phyloP scores from a whole-genome alignment of 2,113 vertebrate genomes.

The Dascyllus trimaculatus region DNA sequence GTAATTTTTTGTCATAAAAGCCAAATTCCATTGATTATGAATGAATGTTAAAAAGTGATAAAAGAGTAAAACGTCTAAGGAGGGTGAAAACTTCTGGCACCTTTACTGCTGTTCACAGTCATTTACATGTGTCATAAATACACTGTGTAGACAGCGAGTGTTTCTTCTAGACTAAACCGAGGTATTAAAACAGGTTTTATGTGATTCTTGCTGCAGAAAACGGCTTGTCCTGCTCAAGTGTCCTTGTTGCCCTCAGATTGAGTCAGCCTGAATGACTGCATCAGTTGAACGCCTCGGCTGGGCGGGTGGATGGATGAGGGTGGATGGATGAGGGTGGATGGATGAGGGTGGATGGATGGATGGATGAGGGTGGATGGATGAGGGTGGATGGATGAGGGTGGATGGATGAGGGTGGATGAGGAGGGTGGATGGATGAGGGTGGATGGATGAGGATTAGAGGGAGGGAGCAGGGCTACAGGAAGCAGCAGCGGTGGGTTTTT shows the following conservation, averaged over 20 bases:
- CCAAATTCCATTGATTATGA: too few species aligned
- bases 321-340: neutral
- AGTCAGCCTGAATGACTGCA: conserved; percentile 54
- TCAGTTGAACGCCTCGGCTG: conserved; percentile 23
- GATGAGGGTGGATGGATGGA: neutral
- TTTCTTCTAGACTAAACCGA: too few species aligned
- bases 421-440: too few species aligned
- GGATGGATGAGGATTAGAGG: conserved; percentile 18
- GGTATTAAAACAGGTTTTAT: too few species aligned
- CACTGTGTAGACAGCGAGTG: too few species aligned
- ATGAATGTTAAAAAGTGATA: too few species aligned
- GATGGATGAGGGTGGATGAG: neutral
- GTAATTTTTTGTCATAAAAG: too few species aligned
- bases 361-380: neutral
- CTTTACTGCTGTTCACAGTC: too few species aligned
- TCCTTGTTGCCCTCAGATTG: conserved; percentile 12
- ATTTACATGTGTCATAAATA: too few species aligned
- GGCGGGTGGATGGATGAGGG: neutral
- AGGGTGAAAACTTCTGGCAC: too few species aligned
- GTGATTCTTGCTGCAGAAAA: neutral
- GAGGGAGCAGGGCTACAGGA: conserved; percentile 52
- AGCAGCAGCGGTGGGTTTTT: conserved; percentile 54
- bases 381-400: too few species aligned
- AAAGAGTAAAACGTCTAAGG: too few species aligned
- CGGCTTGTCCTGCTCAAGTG: neutral